Percentiles rank a stretch among this genome's conserved stretches.
phyloP scores from a whole-genome alignment of 2,888 invertebrate species.

The Pollenia griseotomentosa region DNA sequence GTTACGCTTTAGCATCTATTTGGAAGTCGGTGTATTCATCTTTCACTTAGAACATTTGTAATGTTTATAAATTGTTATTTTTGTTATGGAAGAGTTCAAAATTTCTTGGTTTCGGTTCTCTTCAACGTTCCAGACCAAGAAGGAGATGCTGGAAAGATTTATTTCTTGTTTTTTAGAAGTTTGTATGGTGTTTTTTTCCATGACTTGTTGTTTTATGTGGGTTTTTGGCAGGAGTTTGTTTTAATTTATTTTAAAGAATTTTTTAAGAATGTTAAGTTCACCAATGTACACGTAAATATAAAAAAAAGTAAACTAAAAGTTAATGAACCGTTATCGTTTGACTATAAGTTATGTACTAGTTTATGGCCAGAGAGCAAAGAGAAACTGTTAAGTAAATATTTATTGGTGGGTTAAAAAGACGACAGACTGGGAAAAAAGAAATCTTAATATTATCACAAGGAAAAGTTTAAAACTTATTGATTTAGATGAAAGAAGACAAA shows the following conservation, averaged over 20 bases:
- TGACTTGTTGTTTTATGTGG: constrained; percentile 43
- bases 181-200: constrained; percentile 26
- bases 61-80: constrained; percentile 49
- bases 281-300: constrained; percentile 5
- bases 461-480: constrained; percentile 6
- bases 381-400: constrained; percentile 58
- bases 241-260: neutral
- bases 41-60: constrained; percentile 28
- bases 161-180: constrained; percentile 66
- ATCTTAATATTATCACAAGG: neutral
- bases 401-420: constrained; percentile 42
- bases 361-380: constrained; percentile 36
- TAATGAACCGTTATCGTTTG: constrained; percentile 70
- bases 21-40: constrained; percentile 20
- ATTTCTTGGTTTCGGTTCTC: neutral
- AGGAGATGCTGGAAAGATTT: constrained; percentile 51
- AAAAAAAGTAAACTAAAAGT: constrained; percentile 48
- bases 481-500: neutral
- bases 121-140: neutral
- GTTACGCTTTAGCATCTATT: constrained; percentile 38
- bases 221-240: constrained; percentile 33
- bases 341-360: constrained; percentile 67
- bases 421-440: constrained; percentile 10
- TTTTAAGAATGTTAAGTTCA: constrained; percentile 11
- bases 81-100: constrained; percentile 35